A percentile compares a stretch with the other conserved stretches of the same genome.
phyloP scores from a whole-genome alignment of 2,113 vertebrate genomes.

The Solenodon paradoxus region DNA sequence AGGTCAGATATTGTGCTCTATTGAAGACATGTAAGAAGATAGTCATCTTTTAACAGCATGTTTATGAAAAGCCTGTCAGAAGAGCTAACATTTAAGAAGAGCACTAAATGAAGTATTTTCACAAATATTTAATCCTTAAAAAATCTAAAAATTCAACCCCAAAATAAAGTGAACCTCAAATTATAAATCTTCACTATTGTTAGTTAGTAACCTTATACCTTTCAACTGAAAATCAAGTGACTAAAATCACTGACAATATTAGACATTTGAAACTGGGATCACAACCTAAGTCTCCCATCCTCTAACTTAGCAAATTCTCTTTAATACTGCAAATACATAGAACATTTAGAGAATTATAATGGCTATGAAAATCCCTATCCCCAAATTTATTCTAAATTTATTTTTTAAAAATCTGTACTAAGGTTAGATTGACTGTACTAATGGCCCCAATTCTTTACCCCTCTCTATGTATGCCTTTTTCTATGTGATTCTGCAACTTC shows the following conservation, averaged over 20 bases:
- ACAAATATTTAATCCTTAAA: neutral
- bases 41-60: neutral
- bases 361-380: neutral
- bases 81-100: neutral
- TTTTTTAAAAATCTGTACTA: neutral
- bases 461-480: neutral
- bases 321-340: neutral
- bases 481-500: neutral
- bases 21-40: neutral
- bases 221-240: neutral
- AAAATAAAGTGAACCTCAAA: neutral
- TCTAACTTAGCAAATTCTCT: neutral
- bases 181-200: neutral
- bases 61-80: neutral
- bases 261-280: neutral
- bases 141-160: neutral
- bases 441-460: neutral
- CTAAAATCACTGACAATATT: neutral
- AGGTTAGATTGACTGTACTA: neutral
- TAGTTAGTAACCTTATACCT: neutral
- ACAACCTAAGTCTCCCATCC: neutral
- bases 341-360: neutral
- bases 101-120: neutral
- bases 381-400: neutral
- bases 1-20: neutral